These are phyloP conservation scores for Petroica traversi DNA, from an alignment of 2,113 vertebrate genomes.

Conservation along the genomic window DNA sequence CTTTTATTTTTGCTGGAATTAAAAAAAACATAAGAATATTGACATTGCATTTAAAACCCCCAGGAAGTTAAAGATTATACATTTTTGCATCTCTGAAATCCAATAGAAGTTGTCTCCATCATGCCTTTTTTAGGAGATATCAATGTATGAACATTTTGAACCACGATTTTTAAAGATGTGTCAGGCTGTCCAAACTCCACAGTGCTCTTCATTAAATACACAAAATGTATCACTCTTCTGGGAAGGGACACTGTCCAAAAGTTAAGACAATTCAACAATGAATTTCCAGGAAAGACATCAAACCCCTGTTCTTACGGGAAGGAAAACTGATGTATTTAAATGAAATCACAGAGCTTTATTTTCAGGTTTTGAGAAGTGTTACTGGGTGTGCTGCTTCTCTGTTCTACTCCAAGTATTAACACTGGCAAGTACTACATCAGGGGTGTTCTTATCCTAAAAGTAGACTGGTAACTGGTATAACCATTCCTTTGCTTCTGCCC, in stretches of 20 bases:
- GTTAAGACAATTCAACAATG: slow-evolving; percentile 15
- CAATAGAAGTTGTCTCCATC: neutral
- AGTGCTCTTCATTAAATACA: slow-evolving; percentile 43
- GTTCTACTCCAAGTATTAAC: neutral
- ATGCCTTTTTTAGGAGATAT: neutral
- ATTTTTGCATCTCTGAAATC: slow-evolving; percentile 58
- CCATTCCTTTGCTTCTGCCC: neutral
- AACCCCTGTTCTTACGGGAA: neutral
- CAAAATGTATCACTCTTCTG: slow-evolving; percentile 6
- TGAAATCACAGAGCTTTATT: neutral
- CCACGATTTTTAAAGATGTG: neutral
- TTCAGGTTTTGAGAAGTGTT: neutral
- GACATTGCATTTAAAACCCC: slow-evolving; percentile 71
- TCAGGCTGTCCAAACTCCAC: slow-evolving; percentile 20
- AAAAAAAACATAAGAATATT: slow-evolving; percentile 73
- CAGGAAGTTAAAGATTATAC: slow-evolving; percentile 53
- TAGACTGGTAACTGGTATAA: neutral
- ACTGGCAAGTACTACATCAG: neutral
- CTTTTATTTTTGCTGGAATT: slow-evolving; percentile 75
- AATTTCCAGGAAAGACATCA: neutral
- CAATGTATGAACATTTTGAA: slow-evolving; percentile 35
- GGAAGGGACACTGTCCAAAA: neutral
- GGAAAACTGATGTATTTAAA: neutral
- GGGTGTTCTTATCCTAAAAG: neutral
- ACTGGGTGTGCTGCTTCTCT: neutral